Evolutionary conservation across 2,797 vertebrate genomes (phyloP).

Genomic region (Phoxinus dragarum): DNA sequence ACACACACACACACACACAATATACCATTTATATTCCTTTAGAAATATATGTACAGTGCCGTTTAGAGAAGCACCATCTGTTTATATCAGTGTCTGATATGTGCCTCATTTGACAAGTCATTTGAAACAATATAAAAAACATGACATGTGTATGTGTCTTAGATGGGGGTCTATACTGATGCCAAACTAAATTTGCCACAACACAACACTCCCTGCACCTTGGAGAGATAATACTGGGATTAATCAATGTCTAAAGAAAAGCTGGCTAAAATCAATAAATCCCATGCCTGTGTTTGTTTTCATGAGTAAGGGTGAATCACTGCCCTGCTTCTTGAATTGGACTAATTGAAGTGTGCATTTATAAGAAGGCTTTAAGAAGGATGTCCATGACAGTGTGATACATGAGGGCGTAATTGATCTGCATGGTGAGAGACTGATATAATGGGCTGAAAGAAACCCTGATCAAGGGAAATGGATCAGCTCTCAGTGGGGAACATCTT

Average conservation of each 20-base stretch:
- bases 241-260: slow-evolving; percentile 78
- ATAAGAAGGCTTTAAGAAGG: slow-evolving; percentile 69
- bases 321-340: slow-evolving; percentile 75
- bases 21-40: no score
- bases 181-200: not conserved
- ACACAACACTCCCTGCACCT: not conserved
- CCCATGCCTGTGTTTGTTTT: slow-evolving; percentile 71
- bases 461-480: slow-evolving; percentile 34
- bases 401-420: slow-evolving; percentile 54
- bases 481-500: slow-evolving; percentile 24
- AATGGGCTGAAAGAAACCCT: slow-evolving; percentile 37
- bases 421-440: slow-evolving; percentile 45
- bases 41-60: not conserved
- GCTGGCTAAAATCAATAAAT: slow-evolving; percentile 76
- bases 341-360: slow-evolving; percentile 76
- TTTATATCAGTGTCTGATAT: not conserved
- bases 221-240: slow-evolving; percentile 62
- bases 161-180: not conserved
- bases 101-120: not conserved
- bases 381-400: slow-evolving; percentile 50
- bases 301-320: slow-evolving; percentile 74
- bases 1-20: no score
- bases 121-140: not conserved
- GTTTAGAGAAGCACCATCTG: not conserved
- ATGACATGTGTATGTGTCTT: no score